Base-by-base conservation (phyloP, 2,113 vertebrate genomes). In the Falcunculus frontatus region DNA sequence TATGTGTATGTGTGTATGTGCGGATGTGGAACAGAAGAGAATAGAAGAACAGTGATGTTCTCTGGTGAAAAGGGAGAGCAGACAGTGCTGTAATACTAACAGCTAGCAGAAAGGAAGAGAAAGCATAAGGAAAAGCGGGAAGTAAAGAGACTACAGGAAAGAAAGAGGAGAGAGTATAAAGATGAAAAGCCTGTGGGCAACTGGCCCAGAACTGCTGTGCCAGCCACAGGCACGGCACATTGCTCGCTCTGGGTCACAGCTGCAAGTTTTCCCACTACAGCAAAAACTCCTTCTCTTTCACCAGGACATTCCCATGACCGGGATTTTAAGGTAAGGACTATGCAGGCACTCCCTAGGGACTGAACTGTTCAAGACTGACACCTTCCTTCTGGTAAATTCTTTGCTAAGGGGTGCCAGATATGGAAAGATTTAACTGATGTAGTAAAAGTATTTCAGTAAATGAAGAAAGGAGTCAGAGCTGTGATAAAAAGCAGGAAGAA, bases 1-100 rank as follows among this genome's bases (percentile, higher is more conserved):
- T 69, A 6, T 1, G 4, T 11, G 33, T 46, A 8, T 6, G 14
- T 37, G 25, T 18, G 22, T 21, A 2, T 18, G 3, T 18, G 7
- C 16, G 47, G 9, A 42, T 4, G 33, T 12, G n/a, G 42, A 59
- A 35, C 5, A 41, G 42, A 46, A 70, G 22, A 41, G 16, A 78
- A 18, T 18, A 56, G 14, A n/a, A 44, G 27, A 80, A 53, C 3
- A 2, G 65, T 5, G 18, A 62, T 12, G 18, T 35, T 85, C 27
- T 59, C 33, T 64, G 41, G 11, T 60, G 37, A 55, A 90, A 50
- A 70, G n/a, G 32, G 42, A 87, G 50, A 70, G 35, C 46, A 62
- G 44, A 70, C 23, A 67, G 79, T 9, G 26, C 29, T 72, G 62
- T 26, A 67, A 53, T 42, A 74, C 29, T 26, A 73, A 83, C n/a